Base-by-base conservation (phyloP, 1,140 invertebrate genomes). In the Lanistes nyassanus region DNA sequence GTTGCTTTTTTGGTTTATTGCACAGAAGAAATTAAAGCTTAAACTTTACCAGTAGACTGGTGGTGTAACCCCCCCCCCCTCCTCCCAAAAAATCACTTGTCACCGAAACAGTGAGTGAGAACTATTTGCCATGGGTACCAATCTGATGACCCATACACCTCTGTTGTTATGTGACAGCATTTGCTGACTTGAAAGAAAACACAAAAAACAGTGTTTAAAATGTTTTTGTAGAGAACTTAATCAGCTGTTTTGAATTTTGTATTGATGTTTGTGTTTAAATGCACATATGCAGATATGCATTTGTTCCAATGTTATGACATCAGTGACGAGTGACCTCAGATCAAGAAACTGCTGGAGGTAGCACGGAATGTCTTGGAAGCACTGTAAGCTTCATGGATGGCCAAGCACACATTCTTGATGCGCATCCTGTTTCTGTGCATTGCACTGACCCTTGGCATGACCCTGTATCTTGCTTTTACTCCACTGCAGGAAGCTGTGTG, bases 401-500 rank as follows among this genome's bases (percentile, higher is more conserved):
- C 70, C 39, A 77, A 53, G 62, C 19, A 70, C 29, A 26, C 29
- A 29, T 13, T 21, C 16, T 47, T 68, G 23, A 56, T 47, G 9
- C 51, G 53, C 26, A 58, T 70, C 36, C 65, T 76, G 34, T 47
- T 74, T 21, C 16, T 74, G 29, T 75, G 72, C 47, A 56, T 78
- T 26, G 55, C 56, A 60, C 34, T 74, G 29, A 78, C 76, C 3
- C 37, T 78, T 53, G 60, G 55, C 23, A n/a, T 74, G 21, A n/a
- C 42, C n/a, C 23, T 78, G n/a, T 75, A 58, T 23, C 67, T 75
- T 55, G 76, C 72, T 55, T 42, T 68, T 21, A 51, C 42, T 53
- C 76, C 76, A 19, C 53, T 78, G 19, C 72, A 68, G 26, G 76
- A 78, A 26, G 64, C 70, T 56, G 71, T 71, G 19, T 70, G 58